These are phyloP conservation scores for Cebidichthys violaceus DNA, from an alignment of 2,113 vertebrate genomes.

Conservation along the genomic window DNA sequence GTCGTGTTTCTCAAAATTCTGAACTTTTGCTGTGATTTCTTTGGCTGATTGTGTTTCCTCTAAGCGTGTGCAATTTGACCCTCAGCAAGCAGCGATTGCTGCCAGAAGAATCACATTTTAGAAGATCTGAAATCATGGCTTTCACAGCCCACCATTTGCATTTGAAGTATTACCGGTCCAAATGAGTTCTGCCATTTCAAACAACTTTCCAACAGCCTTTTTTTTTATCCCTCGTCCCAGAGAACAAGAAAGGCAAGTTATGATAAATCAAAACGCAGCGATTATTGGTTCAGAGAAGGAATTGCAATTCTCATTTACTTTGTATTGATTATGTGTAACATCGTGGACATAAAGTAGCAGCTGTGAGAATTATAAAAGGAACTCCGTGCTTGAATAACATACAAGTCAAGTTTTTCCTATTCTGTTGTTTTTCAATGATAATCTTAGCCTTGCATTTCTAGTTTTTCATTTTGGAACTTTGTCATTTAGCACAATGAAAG, in stretches of 20 bases:
- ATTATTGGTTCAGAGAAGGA: not conserved
- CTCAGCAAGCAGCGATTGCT: not conserved
- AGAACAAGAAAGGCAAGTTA: conserved; percentile 8
- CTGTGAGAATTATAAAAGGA: not conserved
- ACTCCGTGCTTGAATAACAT: not conserved
- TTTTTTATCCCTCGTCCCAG: not conserved
- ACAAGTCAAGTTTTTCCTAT: not conserved
- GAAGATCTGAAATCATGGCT: not conserved
- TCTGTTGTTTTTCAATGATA: not conserved
- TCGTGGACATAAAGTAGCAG: not conserved
- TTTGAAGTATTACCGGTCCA: not conserved
- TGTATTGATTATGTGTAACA: not conserved
- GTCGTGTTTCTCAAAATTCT: not conserved
- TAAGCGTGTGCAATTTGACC: not conserved
- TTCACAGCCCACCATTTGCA: not conserved
- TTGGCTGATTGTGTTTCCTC: not conserved
- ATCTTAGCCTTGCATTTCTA: not conserved
- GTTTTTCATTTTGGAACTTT: not conserved
- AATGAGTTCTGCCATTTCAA: too few relatives aligned
- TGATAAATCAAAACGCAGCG: conserved; percentile 39
- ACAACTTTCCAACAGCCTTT: too few relatives aligned
- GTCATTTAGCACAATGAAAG: not conserved
- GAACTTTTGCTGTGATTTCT: not conserved
- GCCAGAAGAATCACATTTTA: not conserved
- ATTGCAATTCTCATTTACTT: not conserved